Evolutionary conservation across 1,140 invertebrate species (phyloP).

Genomic region (Aphelinus certus): DNA sequence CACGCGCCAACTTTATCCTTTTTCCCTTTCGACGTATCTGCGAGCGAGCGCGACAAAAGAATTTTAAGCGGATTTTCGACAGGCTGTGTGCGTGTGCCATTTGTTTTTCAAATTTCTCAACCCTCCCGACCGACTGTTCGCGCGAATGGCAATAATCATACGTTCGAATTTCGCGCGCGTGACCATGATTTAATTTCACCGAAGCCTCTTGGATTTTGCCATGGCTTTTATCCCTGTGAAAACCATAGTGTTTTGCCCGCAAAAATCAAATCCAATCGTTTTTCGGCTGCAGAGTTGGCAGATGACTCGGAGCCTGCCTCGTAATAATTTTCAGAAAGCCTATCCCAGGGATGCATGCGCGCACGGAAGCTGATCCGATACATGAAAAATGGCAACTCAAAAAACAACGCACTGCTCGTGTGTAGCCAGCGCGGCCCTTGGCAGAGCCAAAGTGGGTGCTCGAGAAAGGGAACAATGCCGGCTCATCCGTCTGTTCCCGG

Average conservation of each 20-base stretch:
- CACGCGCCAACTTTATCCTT: not conserved
- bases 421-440: no score
- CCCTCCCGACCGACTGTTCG: not conserved
- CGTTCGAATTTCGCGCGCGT: not conserved
- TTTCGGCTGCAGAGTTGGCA: no score
- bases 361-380: no score
- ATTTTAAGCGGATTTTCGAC: conserved; percentile 13
- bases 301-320: no score
- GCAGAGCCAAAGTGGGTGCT: not conserved
- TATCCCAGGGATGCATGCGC: no score
- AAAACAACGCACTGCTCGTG: no score
- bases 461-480: conserved; percentile 2
- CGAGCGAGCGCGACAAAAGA: conserved; percentile 20
- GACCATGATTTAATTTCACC: conserved; percentile 19
- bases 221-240: no score
- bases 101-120: conserved; percentile 26
- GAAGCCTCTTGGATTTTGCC: no score
- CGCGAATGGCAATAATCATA: not conserved
- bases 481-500: not conserved
- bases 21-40: not conserved
- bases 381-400: no score
- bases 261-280: no score
- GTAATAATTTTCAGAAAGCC: no score
- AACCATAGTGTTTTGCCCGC: no score
- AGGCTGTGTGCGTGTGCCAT: not conserved